A percentile compares a stretch with the other conserved stretches of the same genome.
phyloP scores from a whole-genome alignment of 2,113 vertebrate genomes.

The Indicator maculatus region DNA sequence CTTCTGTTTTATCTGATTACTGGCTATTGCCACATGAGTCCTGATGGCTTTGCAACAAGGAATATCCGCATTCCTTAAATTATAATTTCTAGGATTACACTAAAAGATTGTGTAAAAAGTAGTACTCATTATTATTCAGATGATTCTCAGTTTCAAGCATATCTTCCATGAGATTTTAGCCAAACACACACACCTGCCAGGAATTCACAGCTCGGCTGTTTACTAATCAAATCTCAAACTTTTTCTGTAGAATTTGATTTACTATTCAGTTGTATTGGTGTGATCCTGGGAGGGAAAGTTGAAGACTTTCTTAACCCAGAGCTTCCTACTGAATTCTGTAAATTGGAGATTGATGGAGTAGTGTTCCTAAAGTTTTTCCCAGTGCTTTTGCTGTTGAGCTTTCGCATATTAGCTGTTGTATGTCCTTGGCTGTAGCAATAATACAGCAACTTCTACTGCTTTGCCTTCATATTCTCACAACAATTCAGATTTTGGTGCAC shows the following conservation, averaged over 20 bases:
- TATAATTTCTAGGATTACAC: not conserved
- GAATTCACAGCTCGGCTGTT: not conserved
- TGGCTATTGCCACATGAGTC: not conserved
- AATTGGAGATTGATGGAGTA: not conserved
- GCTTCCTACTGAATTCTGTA: not conserved
- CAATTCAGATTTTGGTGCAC: not conserved
- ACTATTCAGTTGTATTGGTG: not conserved
- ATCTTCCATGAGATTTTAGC: not conserved
- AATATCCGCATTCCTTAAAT: not conserved
- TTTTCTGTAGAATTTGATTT: not conserved
- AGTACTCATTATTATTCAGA: not conserved
- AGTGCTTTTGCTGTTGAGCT: not conserved
- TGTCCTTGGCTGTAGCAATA: not conserved
- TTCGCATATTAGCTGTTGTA: not conserved
- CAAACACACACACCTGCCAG: not conserved
- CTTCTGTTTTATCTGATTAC: conserved; percentile 27
- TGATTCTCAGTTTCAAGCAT: not conserved
- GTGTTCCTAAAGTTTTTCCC: not conserved
- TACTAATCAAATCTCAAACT: not conserved
- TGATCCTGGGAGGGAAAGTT: not conserved
- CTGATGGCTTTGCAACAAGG: not conserved
- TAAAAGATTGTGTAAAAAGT: not conserved
- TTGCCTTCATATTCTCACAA: not conserved
- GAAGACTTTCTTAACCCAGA: not conserved
- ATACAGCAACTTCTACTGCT: not conserved